phyloP scores from a whole-genome alignment of 2,888 invertebrate species.

The Rotaria socialis region DNA sequence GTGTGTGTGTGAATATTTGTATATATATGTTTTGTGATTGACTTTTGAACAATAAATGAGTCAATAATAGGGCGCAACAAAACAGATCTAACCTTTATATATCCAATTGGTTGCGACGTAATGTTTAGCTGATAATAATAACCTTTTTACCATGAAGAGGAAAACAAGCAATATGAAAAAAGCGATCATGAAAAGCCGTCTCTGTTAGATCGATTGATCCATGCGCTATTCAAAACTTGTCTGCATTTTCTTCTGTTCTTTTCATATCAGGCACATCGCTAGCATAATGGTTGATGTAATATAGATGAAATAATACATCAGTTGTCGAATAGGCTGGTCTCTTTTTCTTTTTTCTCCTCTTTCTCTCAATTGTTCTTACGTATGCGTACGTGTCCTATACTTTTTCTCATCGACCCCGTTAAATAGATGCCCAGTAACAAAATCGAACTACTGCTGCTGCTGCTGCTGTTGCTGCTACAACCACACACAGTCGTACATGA shows the following conservation, averaged over 20 bases:
- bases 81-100: conserved; percentile 9
- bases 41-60: conserved; percentile 1
- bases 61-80: conserved; percentile 2
- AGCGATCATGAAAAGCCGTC: background rate
- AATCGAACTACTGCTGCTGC: background rate
- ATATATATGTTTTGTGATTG: background rate
- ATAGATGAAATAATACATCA: conserved; percentile 13
- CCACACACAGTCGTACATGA: background rate
- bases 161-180: background rate
- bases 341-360: background rate
- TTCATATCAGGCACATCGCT: background rate
- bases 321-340: background rate
- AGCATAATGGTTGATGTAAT: background rate
- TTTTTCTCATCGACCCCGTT: conserved; percentile 1
- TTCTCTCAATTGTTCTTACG: background rate
- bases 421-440: conserved; percentile 17
- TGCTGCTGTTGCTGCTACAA: background rate
- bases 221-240: background rate
- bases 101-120: background rate
- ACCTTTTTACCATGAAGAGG: background rate
- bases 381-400: background rate
- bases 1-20: background rate
- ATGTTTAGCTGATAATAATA: background rate
- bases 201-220: background rate
- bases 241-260: background rate